Percentiles rank a stretch among this genome's conserved stretches.
Conservation (phyloP, 2,888 invertebrate genomes). For the Auanema sp. region DNA sequence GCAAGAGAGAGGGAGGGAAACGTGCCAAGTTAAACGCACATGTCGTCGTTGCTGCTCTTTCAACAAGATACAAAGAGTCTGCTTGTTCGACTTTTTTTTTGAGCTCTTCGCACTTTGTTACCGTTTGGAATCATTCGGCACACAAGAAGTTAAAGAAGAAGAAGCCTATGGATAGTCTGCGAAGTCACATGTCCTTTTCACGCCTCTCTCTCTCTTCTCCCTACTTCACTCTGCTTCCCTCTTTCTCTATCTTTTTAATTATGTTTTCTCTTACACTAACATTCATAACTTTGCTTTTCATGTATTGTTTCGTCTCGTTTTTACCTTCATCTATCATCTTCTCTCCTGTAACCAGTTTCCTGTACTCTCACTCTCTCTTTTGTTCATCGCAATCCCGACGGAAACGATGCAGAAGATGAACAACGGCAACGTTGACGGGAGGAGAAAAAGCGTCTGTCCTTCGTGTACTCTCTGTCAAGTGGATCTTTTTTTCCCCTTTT, state of each 20-base stretch:
- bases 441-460: constrained; percentile 3
- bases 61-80: too few species aligned
- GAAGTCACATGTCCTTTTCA: background rate
- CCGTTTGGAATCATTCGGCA: too few species aligned
- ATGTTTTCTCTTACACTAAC: background rate
- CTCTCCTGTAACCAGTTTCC: background rate
- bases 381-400: constrained; percentile 23
- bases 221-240: background rate
- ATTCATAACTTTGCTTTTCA: constrained; percentile 1
- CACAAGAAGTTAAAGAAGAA: too few species aligned
- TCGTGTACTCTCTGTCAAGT: background rate
- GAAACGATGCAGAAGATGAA: constrained; percentile 12
- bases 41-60: too few species aligned
- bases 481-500: background rate
- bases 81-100: too few species aligned
- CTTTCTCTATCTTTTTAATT: constrained; percentile 6
- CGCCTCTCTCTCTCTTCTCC: background rate
- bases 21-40: too few species aligned
- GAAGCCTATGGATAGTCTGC: too few species aligned
- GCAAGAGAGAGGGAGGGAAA: too few species aligned
- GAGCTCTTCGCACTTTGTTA: too few species aligned
- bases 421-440: constrained; percentile 5
- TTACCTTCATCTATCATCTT: background rate
- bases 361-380: background rate
- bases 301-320: background rate